Percentiles rank a stretch among this genome's conserved stretches.
phyloP scores from a whole-genome alignment of 2,888 invertebrate species.

The Actias luna region DNA sequence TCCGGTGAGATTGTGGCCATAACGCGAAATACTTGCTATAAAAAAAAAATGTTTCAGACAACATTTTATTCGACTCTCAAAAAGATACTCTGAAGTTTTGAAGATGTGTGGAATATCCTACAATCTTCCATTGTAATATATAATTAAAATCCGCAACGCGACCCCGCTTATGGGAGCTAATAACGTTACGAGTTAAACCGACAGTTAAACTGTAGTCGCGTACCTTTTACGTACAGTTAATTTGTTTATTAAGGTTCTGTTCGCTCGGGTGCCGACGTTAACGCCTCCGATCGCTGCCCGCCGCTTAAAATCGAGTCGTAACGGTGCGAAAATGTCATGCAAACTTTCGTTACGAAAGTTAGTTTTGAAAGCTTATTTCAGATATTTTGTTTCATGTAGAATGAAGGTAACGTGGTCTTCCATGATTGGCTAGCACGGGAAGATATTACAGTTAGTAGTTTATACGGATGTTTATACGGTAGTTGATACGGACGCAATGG shows the following conservation, averaged over 20 bases:
- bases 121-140: neutral
- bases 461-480: no score
- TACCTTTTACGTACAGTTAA: slow-evolving; percentile 40
- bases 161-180: neutral
- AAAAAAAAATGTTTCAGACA: no score
- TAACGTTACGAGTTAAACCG: neutral
- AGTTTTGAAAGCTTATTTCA: neutral
- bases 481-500: no score
- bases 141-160: neutral
- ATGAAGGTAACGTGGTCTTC: no score
- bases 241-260: slow-evolving; percentile 40
- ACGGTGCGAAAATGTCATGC: neutral
- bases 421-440: no score
- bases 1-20: no score
- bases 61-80: no score
- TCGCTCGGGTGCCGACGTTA: slow-evolving; percentile 27
- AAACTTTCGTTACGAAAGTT: neutral
- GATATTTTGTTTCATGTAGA: no score
- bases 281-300: neutral
- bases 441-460: no score
- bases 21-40: no score
- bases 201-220: neutral
- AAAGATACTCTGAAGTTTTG: neutral
- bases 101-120: neutral
- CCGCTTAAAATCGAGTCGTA: neutral